These are phyloP conservation scores for Serilophus lunatus DNA, from an alignment of 2,113 vertebrate genomes.

Conservation along the genomic window DNA sequence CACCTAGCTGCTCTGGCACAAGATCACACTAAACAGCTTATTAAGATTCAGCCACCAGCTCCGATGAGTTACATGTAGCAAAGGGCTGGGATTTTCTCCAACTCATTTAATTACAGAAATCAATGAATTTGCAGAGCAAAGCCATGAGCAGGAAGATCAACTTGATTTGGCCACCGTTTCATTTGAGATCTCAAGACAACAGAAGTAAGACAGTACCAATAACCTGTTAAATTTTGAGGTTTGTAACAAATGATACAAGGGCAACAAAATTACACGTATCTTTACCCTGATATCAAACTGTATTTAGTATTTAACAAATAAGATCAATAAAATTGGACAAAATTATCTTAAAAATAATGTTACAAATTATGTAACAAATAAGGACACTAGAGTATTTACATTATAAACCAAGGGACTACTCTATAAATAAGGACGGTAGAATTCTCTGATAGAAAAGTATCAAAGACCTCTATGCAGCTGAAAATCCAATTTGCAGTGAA, in stretches of 20 bases:
- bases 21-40: conserved; percentile 71
- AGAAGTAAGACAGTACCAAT: neutral
- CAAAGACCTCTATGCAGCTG: neutral
- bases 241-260: neutral
- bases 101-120: conserved; percentile 79
- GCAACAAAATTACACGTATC: neutral
- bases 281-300: neutral
- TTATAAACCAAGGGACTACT: neutral
- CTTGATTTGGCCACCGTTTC: neutral
- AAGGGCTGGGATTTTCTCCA: conserved; percentile 71
- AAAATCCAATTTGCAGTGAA: neutral
- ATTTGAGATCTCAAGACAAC: conserved; percentile 26
- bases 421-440: neutral
- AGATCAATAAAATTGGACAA: neutral
- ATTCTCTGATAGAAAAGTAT: neutral
- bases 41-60: conserved; percentile 76
- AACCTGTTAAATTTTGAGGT: neutral
- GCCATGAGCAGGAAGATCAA: conserved; percentile 60
- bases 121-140: conserved; percentile 64
- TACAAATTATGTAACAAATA: neutral
- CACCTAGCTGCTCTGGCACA: conserved; percentile 66
- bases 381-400: neutral
- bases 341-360: neutral
- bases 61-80: conserved; percentile 61
- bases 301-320: neutral